Conservation (phyloP, 1,140 invertebrate genomes). For the Bombyx mori region DNA sequence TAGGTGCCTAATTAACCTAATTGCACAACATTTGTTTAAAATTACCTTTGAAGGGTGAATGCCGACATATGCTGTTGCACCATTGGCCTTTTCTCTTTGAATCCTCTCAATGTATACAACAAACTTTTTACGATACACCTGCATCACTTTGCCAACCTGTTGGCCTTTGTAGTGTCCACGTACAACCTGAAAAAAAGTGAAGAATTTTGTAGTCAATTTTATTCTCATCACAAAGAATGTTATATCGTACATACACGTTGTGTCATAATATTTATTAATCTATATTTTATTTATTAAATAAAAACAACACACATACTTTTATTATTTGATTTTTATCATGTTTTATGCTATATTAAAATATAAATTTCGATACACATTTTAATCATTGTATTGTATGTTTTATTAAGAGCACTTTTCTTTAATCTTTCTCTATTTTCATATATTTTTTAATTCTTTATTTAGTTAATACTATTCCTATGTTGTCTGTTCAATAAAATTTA, state of each 20-base stretch:
- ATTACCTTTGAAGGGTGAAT: conserved; percentile 96
- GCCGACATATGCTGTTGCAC: conserved; percentile 97
- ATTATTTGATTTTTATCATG: too few species aligned
- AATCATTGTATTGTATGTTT: too few species aligned
- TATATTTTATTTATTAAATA: neutral
- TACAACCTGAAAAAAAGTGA: conserved; percentile 79
- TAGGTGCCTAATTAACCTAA: neutral
- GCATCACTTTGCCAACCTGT: conserved; percentile 98
- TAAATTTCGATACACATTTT: too few species aligned
- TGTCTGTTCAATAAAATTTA: too few species aligned
- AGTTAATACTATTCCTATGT: too few species aligned
- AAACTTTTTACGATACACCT: conserved; percentile 99
- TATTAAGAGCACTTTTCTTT: too few species aligned
- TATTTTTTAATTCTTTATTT: too few species aligned
- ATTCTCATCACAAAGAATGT: neutral
- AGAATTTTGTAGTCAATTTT: neutral
- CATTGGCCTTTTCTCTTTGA: conserved; percentile 98
- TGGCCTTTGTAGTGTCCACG: conserved; percentile 99
- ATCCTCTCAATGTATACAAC: conserved; percentile 99
- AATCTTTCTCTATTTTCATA: too few species aligned
- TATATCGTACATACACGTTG: neutral
- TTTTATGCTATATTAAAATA: too few species aligned
- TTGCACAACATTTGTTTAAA: neutral
- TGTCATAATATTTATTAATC: neutral
- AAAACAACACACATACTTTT: neutral